These are phyloP conservation scores for Zosterops borbonicus DNA, from an alignment of 2,113 vertebrate species.

Conservation along the genomic window DNA sequence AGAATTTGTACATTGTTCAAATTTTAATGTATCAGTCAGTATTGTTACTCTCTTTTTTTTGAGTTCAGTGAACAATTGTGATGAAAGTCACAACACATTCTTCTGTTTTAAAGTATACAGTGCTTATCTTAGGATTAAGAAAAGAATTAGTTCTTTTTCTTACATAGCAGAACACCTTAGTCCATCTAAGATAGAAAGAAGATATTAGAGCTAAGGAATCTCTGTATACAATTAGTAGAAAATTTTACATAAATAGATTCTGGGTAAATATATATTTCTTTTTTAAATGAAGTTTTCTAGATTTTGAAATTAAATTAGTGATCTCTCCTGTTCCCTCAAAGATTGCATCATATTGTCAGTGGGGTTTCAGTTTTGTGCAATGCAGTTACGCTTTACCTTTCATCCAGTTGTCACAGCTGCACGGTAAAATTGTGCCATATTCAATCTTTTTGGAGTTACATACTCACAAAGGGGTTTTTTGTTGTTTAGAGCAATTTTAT, in stretches of 20 bases:
- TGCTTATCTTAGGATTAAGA: neutral
- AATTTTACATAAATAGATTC: neutral
- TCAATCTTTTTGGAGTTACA: conserved; percentile 23
- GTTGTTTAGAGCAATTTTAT: conserved; percentile 24
- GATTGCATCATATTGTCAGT: neutral
- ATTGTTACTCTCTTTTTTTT: neutral
- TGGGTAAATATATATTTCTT: neutral
- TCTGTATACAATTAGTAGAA: neutral
- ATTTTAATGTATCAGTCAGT: neutral
- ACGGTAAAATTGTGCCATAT: conserved; percentile 32
- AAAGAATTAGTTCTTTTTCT: neutral
- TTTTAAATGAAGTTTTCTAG: neutral
- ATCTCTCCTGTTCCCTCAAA: neutral
- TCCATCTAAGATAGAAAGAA: neutral
- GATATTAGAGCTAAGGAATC: neutral
- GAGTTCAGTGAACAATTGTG: neutral
- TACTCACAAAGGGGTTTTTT: neutral
- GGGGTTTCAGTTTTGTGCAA: conserved; percentile 12
- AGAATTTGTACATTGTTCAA: neutral
- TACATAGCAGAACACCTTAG: neutral
- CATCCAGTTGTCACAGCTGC: conserved; percentile 24
- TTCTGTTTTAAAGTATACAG: neutral
- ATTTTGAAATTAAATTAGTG: neutral
- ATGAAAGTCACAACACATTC: neutral
- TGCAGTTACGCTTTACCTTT: conserved; percentile 16